Base-by-base conservation (phyloP, 2,797 vertebrate species). In the Premnoplex brunnescens region DNA sequence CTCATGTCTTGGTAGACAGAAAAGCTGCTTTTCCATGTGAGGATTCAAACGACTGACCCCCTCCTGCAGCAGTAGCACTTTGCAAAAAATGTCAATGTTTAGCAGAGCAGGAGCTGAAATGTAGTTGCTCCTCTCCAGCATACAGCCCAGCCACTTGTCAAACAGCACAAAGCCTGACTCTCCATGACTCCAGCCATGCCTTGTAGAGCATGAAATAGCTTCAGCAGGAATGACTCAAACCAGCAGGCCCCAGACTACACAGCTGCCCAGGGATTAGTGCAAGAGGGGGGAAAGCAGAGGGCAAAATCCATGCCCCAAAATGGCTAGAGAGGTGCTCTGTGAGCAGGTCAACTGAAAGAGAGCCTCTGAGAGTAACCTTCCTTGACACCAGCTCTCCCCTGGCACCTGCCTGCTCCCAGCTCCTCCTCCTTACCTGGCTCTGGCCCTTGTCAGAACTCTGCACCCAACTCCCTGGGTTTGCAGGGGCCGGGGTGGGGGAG, bases 361-460 rank as follows among this genome's bases (percentile, higher is more conserved):
- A 79, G 23, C 16, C 39, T 73, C 69, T 20, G 7, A 55, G 28
- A 58, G 21, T 16, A 66, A 20, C 28, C 37, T 30, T 68, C 51
- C 81, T 85, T 67, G 23, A 36, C 44, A 48, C 12, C 71, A 89
- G 62, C 24, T 81, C 28, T 62, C 5, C 46, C 10, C 49, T 1
- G 1, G 24, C 32, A 62, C 54, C 56, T 74, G 39, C 28, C 56
- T 63, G 41, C 49, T 88, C 36, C 39, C 51, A 0, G 0, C 72
- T 88, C 19, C 52, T 91, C 37, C 80, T 63, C 36, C 95, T 93
- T 93, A 94, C 96, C 91, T 92, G 88, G 44, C 56, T 88, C 46
- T 51, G 66, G 54, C 77, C 87, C 43, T 84, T 30, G 48, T 66
- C 52, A 85, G 51, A 92, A 34, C 52, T 81, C 55, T 60, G 78